These are phyloP conservation scores for Drosophila ohnishii DNA, from an alignment of 1,140 invertebrate genomes.

Conservation along the genomic window DNA sequence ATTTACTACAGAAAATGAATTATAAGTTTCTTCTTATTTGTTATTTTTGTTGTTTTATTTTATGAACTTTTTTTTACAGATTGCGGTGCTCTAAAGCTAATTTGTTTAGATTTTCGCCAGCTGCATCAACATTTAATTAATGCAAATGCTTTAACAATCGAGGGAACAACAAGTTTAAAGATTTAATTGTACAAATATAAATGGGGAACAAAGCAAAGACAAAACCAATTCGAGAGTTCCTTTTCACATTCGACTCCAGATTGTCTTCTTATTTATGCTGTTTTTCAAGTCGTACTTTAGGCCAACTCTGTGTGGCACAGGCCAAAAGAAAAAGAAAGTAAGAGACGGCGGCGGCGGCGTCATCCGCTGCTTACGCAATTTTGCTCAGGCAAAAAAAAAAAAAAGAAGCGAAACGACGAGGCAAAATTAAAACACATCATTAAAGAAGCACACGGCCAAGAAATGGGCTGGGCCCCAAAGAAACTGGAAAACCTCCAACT, in stretches of 20 bases:
- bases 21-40: conserved; percentile 55
- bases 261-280: conserved; percentile 26
- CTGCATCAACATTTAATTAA: conserved; percentile 47
- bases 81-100: conserved; percentile 11
- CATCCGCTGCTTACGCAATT: conserved; percentile 69
- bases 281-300: conserved; percentile 34
- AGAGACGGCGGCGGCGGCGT: conserved; percentile 49
- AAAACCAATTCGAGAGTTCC: conserved; percentile 1
- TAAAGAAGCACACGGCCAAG: conserved; percentile 52
- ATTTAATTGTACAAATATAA: conserved; percentile 50
- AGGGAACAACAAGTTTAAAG: conserved; percentile 27
- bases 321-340: conserved; percentile 76
- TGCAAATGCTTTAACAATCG: conserved; percentile 48
- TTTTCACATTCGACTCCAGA: conserved; percentile 40
- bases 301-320: conserved; percentile 15
- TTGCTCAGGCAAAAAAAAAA: conserved; percentile 17
- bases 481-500: conserved; percentile 28
- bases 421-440: conserved; percentile 72
- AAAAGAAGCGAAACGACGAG: conserved; percentile 38
- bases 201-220: conserved; percentile 2
- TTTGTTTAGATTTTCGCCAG: conserved; percentile 17
- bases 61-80: conserved; percentile 29
- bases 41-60: conserved; percentile 18
- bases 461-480: conserved; percentile 40
- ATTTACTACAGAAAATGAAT: conserved; percentile 73